Conservation (phyloP, 2,888 invertebrate genomes). For the Ashinkailepas kermadecensis region DNA sequence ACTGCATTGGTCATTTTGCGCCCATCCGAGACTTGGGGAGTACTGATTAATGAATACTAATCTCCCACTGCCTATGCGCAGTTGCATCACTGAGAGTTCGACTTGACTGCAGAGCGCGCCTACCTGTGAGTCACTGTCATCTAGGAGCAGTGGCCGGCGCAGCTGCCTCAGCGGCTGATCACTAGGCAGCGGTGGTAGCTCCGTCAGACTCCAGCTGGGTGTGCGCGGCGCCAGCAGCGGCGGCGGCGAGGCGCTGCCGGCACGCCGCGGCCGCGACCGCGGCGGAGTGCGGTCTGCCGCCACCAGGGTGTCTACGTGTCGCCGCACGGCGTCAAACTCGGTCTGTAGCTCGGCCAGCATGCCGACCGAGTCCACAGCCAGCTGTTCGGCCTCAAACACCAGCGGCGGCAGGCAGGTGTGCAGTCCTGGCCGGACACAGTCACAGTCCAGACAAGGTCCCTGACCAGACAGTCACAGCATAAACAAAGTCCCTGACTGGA, state of each 20-base stretch:
- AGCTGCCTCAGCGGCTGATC: neutral
- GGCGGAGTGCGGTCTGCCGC: neutral
- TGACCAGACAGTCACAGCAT: too few species aligned
- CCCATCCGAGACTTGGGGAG: neutral
- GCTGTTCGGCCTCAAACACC: neutral
- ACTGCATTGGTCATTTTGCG: too few species aligned
- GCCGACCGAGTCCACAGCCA: neutral
- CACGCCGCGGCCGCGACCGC: neutral
- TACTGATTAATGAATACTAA: neutral
- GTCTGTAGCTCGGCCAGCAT: neutral
- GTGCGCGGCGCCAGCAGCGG: conserved; percentile 14
- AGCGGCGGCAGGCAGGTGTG: neutral
- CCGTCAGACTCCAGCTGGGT: neutral
- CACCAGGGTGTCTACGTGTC: neutral
- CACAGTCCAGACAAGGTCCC: too few species aligned
- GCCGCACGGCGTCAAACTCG: neutral
- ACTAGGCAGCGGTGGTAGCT: neutral
- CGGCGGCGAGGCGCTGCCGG: neutral
- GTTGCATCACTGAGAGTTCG: too few species aligned
- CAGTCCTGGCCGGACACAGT: neutral
- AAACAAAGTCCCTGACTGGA: too few species aligned
- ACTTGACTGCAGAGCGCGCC: too few species aligned
- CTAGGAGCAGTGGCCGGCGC: neutral
- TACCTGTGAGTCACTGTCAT: neutral
- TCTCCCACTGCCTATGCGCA: too few species aligned